Percentiles rank a stretch among this genome's conserved stretches.
Conservation (phyloP, 37 sponge, comb jelly and placozoan species). For the Spongilla lacustris region DNA sequence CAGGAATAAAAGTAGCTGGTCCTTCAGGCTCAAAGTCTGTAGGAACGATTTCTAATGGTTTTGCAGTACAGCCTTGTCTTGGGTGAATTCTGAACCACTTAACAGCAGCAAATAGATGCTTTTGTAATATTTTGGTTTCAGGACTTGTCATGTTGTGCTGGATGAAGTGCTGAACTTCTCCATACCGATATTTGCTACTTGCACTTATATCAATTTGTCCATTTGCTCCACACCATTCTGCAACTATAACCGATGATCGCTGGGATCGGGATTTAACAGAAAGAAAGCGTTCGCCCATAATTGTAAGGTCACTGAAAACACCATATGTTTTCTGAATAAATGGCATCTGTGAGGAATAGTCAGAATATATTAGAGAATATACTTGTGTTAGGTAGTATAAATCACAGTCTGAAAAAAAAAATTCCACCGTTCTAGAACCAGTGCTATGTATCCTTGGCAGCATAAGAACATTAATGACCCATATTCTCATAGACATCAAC, state of each 20-base stretch:
- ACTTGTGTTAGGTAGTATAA: too few relatives aligned
- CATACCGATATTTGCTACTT: too few relatives aligned
- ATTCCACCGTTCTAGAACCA: too few relatives aligned
- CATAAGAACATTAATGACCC: not conserved
- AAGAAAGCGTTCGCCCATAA: not conserved
- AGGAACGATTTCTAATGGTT: not conserved
- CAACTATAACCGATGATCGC: not conserved
- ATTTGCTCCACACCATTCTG: not conserved
- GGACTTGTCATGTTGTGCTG: not conserved
- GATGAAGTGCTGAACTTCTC: too few relatives aligned
- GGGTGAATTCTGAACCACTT: constrained; percentile 1
- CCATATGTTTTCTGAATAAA: not conserved
- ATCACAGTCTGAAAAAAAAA: too few relatives aligned
- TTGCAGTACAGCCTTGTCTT: not conserved
- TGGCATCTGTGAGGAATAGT: too few relatives aligned
- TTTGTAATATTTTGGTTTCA: not conserved
- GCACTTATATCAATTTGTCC: too few relatives aligned
- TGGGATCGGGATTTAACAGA: not conserved
- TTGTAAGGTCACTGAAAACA: not conserved
- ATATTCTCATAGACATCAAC: not conserved
- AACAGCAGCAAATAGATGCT: not conserved
- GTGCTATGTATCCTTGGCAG: too few relatives aligned
- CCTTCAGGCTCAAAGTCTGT: not conserved
- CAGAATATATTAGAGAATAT: too few relatives aligned
- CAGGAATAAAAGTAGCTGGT: not conserved